phyloP scores from a whole-genome alignment of 1,140 invertebrate genomes.

The Drosophila eugracilis region DNA sequence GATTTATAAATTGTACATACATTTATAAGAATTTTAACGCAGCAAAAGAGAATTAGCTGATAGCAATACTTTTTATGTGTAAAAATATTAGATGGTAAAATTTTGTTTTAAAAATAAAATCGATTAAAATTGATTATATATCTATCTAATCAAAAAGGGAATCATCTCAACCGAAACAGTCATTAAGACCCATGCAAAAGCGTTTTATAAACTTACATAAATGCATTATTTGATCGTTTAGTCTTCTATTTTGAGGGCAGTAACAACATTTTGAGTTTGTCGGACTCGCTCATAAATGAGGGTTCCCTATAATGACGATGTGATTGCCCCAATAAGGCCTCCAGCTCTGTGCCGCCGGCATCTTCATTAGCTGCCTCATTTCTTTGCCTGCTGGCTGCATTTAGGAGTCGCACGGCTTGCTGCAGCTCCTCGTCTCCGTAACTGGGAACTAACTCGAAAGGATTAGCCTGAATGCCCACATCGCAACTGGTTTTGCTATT shows the following conservation, averaged over 20 bases:
- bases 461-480: constrained; percentile 87
- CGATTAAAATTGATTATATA: no score
- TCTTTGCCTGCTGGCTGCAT: constrained; percentile 70
- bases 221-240: constrained; percentile 45
- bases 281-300: constrained; percentile 83
- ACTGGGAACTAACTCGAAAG: constrained; percentile 86
- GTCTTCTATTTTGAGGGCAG: constrained; percentile 81
- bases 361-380: constrained; percentile 55
- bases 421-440: constrained; percentile 79
- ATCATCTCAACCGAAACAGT: constrained; percentile 1
- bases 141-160: no score
- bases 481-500: constrained; percentile 85
- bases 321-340: constrained; percentile 57
- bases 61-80: no score
- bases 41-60: no score
- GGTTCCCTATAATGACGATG: constrained; percentile 64
- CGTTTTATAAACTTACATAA: constrained; percentile 66
- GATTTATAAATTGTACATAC: no score
- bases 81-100: no score
- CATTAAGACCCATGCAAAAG: background rate
- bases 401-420: constrained; percentile 71
- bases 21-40: no score
- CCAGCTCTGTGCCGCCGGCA: constrained; percentile 64
- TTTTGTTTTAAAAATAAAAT: no score
- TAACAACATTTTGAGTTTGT: constrained; percentile 84